Percentiles rank a stretch among this genome's conserved stretches.
phyloP scores from a whole-genome alignment of 37 sponge, comb jelly and placozoan species.

The Axinella damicornis region DNA sequence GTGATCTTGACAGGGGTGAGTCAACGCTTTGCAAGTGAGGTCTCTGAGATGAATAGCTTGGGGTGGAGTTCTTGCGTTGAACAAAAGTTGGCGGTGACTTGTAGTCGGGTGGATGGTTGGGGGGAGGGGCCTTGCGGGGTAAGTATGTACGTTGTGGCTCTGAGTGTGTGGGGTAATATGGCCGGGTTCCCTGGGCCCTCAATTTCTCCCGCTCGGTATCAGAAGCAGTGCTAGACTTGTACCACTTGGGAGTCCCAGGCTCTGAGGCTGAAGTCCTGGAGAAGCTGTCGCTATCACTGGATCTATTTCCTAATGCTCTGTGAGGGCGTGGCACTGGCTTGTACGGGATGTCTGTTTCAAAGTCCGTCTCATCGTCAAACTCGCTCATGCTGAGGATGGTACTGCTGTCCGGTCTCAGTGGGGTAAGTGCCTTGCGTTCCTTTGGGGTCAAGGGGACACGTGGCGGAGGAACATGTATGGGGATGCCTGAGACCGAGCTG shows the following conservation, averaged over 20 bases:
- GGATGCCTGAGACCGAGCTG: constrained; percentile 11
- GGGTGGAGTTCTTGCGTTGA: neutral
- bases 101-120: constrained; percentile 14
- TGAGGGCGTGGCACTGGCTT: too few relatives aligned
- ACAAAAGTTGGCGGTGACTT: constrained; percentile 5
- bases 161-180: constrained; percentile 6
- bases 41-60: too few relatives aligned
- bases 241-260: constrained; percentile 45
- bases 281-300: neutral
- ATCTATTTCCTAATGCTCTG: neutral
- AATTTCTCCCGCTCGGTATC: constrained; percentile 40
- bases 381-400: constrained; percentile 49
- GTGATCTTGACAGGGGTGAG: too few relatives aligned
- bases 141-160: neutral
- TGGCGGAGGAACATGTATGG: neutral
- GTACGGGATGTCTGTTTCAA: constrained; percentile 19
- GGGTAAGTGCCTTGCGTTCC: constrained; percentile 54
- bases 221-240: constrained; percentile 51
- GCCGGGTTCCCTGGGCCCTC: neutral
- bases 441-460: constrained; percentile 44
- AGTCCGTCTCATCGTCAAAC: constrained; percentile 32
- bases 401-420: constrained; percentile 39
- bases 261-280: neutral
- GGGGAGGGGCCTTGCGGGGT: neutral
- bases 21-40: too few relatives aligned